phyloP scores from a whole-genome alignment of 2,797 vertebrate species.

The Limnodromus scolopaceus region DNA sequence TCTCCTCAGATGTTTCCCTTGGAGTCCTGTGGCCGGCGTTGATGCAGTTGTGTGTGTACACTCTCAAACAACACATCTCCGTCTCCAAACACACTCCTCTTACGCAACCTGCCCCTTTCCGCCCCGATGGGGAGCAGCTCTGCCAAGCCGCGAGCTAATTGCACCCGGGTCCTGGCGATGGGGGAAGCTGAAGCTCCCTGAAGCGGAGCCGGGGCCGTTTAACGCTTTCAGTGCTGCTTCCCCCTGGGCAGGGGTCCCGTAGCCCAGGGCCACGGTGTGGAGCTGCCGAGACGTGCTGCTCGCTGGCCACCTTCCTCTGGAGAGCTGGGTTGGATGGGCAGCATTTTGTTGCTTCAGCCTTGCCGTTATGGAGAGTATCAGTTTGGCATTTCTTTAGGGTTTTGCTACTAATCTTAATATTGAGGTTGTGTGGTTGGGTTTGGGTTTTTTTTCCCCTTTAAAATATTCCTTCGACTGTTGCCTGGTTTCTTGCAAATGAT shows the following conservation, averaged over 20 bases:
- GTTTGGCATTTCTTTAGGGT: neutral
- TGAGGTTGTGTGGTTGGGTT: neutral
- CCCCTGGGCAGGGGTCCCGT: neutral
- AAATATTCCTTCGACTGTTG: neutral
- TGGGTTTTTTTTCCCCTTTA: too few species aligned
- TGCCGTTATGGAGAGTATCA: accelerated
- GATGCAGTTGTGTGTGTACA: neutral
- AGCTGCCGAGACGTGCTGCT: neutral
- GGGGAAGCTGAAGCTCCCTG: neutral
- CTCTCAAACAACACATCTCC: neutral
- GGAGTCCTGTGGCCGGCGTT: accelerated
- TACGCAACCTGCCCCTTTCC: neutral
- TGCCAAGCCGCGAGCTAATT: neutral
- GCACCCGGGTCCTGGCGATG: neutral
- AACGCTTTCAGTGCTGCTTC: neutral
- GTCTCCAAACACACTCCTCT: neutral
- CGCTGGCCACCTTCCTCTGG: neutral
- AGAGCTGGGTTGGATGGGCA: neutral
- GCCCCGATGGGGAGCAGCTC: neutral
- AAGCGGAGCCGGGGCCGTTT: neutral
- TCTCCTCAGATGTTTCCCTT: neutral
- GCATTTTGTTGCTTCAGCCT: neutral
- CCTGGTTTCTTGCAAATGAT: neutral
- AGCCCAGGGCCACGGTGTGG: accelerated
- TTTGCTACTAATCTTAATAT: neutral